Evolutionary conservation across 2,113 vertebrate genomes (phyloP).

Genomic region (Gulo gulo): DNA sequence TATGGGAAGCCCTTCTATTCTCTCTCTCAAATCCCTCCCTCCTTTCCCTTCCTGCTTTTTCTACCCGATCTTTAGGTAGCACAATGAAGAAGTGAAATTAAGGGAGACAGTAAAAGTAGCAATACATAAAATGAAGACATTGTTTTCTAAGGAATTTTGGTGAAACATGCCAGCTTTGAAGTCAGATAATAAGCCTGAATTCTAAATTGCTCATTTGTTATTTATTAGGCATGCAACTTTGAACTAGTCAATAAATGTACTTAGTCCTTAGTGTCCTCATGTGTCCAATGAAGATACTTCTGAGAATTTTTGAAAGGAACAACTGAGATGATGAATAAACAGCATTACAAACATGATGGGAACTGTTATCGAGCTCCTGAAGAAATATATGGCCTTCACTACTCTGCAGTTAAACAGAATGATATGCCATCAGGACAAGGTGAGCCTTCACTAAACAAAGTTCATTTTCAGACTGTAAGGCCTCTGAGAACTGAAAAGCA

Average conservation of each 20-base stretch:
- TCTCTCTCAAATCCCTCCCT: too few species aligned
- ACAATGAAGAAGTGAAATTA: neutral
- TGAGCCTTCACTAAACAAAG: neutral
- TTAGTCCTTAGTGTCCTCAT: neutral
- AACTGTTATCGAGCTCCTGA: neutral
- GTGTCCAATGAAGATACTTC: slow-evolving; percentile 10
- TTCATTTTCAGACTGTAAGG: neutral
- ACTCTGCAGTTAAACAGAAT: slow-evolving; percentile 25
- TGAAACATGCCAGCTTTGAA: neutral
- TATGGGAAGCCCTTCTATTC: neutral
- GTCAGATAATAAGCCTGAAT: neutral
- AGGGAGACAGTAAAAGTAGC: neutral
- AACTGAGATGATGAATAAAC: neutral
- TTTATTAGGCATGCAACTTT: neutral
- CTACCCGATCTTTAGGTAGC: neutral
- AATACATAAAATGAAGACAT: neutral
- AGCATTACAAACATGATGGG: neutral
- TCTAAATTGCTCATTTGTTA: neutral
- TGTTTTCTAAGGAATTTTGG: neutral
- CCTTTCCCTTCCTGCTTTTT: neutral
- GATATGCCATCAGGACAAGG: neutral
- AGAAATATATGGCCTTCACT: neutral
- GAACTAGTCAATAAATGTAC: neutral
- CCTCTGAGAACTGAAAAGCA: neutral
- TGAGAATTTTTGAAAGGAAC: neutral